phyloP scores from a whole-genome alignment of 2,888 invertebrate genomes.

The Odontomyia ornata region DNA sequence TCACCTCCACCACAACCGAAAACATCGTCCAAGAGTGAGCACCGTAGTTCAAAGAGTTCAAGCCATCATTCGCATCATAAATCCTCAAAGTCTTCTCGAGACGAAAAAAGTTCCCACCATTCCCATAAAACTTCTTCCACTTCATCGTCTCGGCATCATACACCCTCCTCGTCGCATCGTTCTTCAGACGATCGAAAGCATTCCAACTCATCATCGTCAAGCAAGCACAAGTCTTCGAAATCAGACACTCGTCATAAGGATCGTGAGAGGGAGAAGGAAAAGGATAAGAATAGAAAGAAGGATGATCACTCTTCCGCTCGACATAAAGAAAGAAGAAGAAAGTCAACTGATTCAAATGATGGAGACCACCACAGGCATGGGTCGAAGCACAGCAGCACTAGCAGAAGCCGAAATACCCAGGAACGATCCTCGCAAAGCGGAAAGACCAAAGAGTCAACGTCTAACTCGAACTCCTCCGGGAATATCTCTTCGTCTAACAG shows the following conservation, averaged over 20 bases:
- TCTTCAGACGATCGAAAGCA: conserved; percentile 6
- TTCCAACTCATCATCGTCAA: conserved; percentile 23
- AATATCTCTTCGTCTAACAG: conserved; percentile 23
- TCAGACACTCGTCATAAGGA: conserved; percentile 51
- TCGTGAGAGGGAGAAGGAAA: conserved; percentile 55
- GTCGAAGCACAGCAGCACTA: conserved; percentile 61
- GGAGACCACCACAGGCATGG: conserved; percentile 67
- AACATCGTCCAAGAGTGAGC: neutral
- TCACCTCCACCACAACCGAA: conserved; percentile 23
- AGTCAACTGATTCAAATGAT: conserved; percentile 84
- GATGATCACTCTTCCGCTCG: conserved; percentile 79
- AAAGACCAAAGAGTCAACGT: conserved; percentile 32
- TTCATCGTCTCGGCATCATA: conserved; percentile 37
- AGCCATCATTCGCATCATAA: conserved; percentile 33
- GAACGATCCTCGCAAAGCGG: neutral
- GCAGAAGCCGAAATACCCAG: conserved; percentile 30
- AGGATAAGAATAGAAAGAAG: conserved; percentile 64
- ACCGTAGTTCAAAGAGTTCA: conserved; percentile 18
- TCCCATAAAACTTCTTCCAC: conserved; percentile 19
- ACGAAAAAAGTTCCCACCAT: neutral
- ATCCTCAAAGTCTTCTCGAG: conserved; percentile 14
- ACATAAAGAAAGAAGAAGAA: conserved; percentile 71
- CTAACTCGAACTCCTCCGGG: conserved; percentile 41
- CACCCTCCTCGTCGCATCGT: conserved; percentile 16
- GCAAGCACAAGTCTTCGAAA: conserved; percentile 25